Conservation (phyloP, 2,797 vertebrate species). For the Parotocinclus haroldoi region DNA sequence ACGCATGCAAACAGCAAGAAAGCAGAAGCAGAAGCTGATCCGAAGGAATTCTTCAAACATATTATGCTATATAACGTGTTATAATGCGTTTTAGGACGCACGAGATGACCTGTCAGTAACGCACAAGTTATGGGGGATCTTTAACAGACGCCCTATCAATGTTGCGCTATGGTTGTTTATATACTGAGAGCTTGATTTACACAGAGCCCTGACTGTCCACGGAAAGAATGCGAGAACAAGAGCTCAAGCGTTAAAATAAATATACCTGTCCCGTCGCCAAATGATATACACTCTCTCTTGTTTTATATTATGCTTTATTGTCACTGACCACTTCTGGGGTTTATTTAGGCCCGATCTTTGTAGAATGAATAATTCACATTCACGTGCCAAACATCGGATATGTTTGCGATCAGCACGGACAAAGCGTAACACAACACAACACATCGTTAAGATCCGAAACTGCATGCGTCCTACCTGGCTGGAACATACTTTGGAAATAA, state of each 20-base stretch:
- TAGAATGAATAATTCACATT: no score
- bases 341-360: no score
- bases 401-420: background rate
- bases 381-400: background rate
- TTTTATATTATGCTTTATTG: background rate
- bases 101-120: no score
- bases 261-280: no score
- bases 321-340: background rate
- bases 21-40: no score
- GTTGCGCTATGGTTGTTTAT: background rate
- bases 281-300: no score
- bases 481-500: slow-evolving; percentile 99
- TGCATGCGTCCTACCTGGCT: slow-evolving; percentile 86
- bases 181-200: background rate
- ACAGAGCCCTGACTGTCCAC: background rate
- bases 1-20: no score
- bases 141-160: background rate
- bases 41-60: no score
- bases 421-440: slow-evolving; percentile 2
- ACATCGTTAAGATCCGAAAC: slow-evolving; percentile 15
- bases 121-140: no score
- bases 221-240: background rate
- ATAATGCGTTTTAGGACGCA: no score
- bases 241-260: no score
- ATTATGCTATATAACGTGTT: no score